Evolutionary conservation across 2,888 invertebrate species (phyloP).

Genomic region (Onchidella celtica): DNA sequence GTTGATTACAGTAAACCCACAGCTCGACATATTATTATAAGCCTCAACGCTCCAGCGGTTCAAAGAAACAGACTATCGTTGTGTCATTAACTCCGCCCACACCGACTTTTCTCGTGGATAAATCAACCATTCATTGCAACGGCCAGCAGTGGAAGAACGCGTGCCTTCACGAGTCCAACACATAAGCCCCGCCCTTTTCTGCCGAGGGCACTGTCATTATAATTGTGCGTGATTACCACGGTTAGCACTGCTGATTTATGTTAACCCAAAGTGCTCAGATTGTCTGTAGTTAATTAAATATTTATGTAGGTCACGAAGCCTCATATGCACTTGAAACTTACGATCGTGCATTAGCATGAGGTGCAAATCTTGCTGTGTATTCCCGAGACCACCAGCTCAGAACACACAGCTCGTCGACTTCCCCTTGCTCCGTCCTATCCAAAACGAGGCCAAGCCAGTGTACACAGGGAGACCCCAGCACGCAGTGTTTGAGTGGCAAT

Average conservation of each 20-base stretch:
- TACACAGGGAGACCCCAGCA: slow-evolving; percentile 29
- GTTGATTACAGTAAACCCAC: too few relatives aligned
- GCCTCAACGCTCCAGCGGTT: too few relatives aligned
- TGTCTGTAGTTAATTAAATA: not conserved
- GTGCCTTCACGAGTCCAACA: not conserved
- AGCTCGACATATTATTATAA: too few relatives aligned
- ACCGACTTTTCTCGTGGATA: not conserved
- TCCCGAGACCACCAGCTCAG: too few relatives aligned
- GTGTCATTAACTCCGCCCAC: slow-evolving; percentile 17
- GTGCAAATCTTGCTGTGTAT: too few relatives aligned
- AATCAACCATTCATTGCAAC: slow-evolving; percentile 27
- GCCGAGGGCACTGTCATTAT: not conserved
- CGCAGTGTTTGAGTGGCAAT: slow-evolving; percentile 32
- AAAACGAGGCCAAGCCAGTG: not conserved
- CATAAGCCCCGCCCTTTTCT: slow-evolving; percentile 4
- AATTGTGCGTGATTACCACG: not conserved
- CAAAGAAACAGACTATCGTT: slow-evolving; percentile 38
- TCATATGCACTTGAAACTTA: slow-evolving; percentile 11
- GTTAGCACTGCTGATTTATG: not conserved
- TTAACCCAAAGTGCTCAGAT: not conserved
- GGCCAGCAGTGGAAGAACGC: not conserved
- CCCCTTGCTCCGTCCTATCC: not conserved
- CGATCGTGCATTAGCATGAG: slow-evolving; percentile 7
- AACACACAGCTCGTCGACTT: not conserved
- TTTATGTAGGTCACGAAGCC: not conserved